A percentile compares a stretch with the other conserved stretches of the same genome.
Evolutionary conservation across 1,140 invertebrate species (phyloP).

Genomic region (Drosophila lini): DNA sequence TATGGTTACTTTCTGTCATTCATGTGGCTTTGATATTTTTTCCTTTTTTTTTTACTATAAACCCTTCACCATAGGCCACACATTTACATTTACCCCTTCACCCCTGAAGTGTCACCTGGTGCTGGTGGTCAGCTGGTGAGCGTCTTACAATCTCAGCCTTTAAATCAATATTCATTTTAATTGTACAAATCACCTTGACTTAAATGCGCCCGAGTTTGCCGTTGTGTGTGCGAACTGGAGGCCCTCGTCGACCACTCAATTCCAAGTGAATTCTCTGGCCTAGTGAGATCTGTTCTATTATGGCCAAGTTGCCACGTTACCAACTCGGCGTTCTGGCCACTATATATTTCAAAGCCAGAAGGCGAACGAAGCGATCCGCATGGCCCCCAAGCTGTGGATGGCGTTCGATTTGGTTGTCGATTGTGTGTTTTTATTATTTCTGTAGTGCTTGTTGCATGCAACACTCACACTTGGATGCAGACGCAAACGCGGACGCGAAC

Average conservation of each 20-base stretch:
- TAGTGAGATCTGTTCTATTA: conserved; percentile 67
- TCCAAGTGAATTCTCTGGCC: conserved; percentile 53
- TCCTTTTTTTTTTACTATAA: too few species aligned
- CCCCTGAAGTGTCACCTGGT: conserved; percentile 22
- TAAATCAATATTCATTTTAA: conserved; percentile 82
- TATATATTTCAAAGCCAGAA: conserved; percentile 49
- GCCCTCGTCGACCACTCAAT: conserved; percentile 65
- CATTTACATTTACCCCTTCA: conserved; percentile 14
- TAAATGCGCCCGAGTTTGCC: conserved; percentile 55
- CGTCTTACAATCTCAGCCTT: conserved; percentile 58
- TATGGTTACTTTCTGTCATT: not conserved
- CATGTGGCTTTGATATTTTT: not conserved
- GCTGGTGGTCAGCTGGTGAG: conserved; percentile 24
- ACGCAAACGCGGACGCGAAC: conserved; percentile 40
- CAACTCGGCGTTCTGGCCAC: conserved; percentile 35
- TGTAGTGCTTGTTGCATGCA: conserved; percentile 68
- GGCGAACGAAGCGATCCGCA: conserved; percentile 55
- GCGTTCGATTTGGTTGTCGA: conserved; percentile 39
- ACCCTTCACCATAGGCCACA: conserved; percentile 38
- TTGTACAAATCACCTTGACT: conserved; percentile 83
- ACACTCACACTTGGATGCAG: conserved; percentile 28
- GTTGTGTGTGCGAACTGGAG: conserved; percentile 23
- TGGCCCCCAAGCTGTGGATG: conserved; percentile 33
- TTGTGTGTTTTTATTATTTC: conserved; percentile 35
- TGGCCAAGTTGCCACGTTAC: conserved; percentile 44